Evolutionary conservation across 2,797 vertebrate species (phyloP).

Genomic region (Setipinna tenuifilis): DNA sequence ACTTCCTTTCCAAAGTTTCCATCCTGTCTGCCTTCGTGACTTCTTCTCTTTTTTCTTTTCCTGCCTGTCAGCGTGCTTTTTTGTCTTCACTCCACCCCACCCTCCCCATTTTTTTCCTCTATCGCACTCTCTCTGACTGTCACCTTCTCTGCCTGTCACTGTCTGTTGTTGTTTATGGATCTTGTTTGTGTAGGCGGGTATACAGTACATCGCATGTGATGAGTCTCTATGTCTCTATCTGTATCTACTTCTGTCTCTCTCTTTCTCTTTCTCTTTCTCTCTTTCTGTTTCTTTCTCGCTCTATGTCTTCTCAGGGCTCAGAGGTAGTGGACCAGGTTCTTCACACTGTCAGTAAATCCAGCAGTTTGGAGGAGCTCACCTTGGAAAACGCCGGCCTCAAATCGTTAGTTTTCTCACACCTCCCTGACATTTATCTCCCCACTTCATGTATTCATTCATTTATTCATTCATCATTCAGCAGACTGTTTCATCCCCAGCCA

Average conservation of each 20-base stretch:
- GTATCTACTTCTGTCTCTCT: neutral
- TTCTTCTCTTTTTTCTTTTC: neutral
- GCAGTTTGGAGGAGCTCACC: slow-evolving; percentile 88
- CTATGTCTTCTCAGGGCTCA: slow-evolving; percentile 74
- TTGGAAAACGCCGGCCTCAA: slow-evolving; percentile 90
- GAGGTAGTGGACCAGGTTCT: slow-evolving; percentile 92
- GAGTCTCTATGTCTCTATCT: neutral
- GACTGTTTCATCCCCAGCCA: slow-evolving; percentile 38
- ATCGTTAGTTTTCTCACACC: slow-evolving; percentile 75
- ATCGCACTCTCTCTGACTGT: neutral
- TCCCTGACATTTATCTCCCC: slow-evolving; percentile 18
- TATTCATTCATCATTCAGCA: slow-evolving; percentile 31
- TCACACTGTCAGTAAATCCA: slow-evolving; percentile 89
- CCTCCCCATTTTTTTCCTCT: neutral
- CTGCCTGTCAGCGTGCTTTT: neutral
- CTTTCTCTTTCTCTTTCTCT: slow-evolving; percentile 2
- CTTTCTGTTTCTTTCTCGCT: slow-evolving; percentile 16
- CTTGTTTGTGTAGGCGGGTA: neutral
- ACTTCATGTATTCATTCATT: slow-evolving; percentile 31
- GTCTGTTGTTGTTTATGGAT: slow-evolving; percentile 10
- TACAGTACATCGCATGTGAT: neutral
- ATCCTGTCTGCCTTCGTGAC: slow-evolving; percentile 16
- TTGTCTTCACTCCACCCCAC: neutral
- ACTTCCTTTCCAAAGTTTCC: slow-evolving; percentile 18
- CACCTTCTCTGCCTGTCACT: neutral